phyloP scores from a whole-genome alignment of 2,113 vertebrate species.

The Brachyhypopomus gauderio region DNA sequence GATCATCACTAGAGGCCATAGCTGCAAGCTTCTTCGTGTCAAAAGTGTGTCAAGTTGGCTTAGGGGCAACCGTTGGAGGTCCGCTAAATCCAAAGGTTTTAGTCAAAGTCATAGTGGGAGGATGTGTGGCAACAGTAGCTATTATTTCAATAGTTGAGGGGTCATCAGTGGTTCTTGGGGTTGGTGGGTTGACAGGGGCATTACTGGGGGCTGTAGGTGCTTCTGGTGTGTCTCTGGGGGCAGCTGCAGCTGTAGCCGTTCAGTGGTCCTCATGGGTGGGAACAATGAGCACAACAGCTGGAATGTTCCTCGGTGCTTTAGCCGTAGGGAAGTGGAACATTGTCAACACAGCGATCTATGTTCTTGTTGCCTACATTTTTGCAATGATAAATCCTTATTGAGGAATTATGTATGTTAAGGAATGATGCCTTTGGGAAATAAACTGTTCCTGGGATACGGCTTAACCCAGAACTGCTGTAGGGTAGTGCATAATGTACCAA shows the following conservation, averaged over 20 bases:
- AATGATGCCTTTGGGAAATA: neutral
- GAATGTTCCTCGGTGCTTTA: conserved; percentile 63
- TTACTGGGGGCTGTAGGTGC: conserved; percentile 65
- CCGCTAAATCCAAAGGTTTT: conserved; percentile 54
- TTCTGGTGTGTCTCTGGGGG: conserved; percentile 66
- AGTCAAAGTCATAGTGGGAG: conserved; percentile 59
- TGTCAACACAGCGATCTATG: conserved; percentile 67
- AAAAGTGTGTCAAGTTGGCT: conserved; percentile 64
- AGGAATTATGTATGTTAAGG: neutral
- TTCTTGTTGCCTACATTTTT: conserved; percentile 66
- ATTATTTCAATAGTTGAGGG: conserved; percentile 53
- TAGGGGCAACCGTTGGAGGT: conserved; percentile 69
- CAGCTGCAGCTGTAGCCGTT: conserved; percentile 58
- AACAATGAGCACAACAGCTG: conserved; percentile 58
- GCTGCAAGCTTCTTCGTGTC: conserved; percentile 64
- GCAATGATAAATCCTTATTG: conserved; percentile 66
- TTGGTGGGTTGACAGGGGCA: conserved; percentile 64
- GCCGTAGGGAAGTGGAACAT: conserved; percentile 61
- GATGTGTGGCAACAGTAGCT: conserved; percentile 50
- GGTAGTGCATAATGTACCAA: neutral
- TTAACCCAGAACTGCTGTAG: no score
- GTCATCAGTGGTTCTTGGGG: conserved; percentile 53
- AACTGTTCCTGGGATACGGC: neutral
- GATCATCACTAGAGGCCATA: conserved; percentile 66
- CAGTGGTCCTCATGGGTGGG: conserved; percentile 61